A percentile compares a stretch with the other conserved stretches of the same genome.
phyloP scores from a whole-genome alignment of 2,888 invertebrate species.

The Chymomyza fuscimana region DNA sequence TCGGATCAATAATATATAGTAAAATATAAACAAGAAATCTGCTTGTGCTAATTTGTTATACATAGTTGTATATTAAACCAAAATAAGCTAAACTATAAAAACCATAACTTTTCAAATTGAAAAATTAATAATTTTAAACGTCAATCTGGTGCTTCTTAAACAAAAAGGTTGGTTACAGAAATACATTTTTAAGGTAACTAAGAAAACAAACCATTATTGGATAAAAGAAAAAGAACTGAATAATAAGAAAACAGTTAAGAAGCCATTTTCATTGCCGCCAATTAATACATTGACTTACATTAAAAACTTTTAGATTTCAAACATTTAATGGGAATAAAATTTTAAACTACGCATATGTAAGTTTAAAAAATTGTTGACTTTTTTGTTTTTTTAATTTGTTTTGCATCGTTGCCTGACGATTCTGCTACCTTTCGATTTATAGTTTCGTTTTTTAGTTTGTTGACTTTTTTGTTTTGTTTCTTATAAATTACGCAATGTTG shows the following conservation, averaged over 20 bases:
- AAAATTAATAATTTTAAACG: too few relatives aligned
- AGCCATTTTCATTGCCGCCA: neutral
- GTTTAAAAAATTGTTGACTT: conserved; percentile 50
- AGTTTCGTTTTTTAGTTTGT: conserved; percentile 39
- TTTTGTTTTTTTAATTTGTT: conserved; percentile 38
- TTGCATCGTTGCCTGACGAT: conserved; percentile 68
- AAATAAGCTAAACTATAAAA: too few relatives aligned
- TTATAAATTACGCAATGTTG: conserved; percentile 63
- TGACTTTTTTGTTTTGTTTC: conserved; percentile 30
- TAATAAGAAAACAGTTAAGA: neutral
- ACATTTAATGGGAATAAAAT: conserved; percentile 10
- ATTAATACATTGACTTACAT: conserved; percentile 23
- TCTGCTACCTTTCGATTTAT: conserved; percentile 47
- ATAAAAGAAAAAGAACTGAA: neutral
- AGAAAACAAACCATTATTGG: too few relatives aligned
- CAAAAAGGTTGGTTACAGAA: too few relatives aligned
- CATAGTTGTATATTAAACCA: too few relatives aligned
- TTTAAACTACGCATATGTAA: conserved; percentile 31
- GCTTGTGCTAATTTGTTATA: too few relatives aligned
- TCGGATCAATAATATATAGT: too few relatives aligned
- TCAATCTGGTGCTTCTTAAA: too few relatives aligned
- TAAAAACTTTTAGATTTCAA: conserved; percentile 40
- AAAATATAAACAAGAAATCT: too few relatives aligned
- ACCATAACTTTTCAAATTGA: too few relatives aligned
- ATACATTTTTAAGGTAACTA: too few relatives aligned